Conservation (phyloP, 2,113 vertebrate genomes). For the Pseudorhombus dupliciocellatus region DNA sequence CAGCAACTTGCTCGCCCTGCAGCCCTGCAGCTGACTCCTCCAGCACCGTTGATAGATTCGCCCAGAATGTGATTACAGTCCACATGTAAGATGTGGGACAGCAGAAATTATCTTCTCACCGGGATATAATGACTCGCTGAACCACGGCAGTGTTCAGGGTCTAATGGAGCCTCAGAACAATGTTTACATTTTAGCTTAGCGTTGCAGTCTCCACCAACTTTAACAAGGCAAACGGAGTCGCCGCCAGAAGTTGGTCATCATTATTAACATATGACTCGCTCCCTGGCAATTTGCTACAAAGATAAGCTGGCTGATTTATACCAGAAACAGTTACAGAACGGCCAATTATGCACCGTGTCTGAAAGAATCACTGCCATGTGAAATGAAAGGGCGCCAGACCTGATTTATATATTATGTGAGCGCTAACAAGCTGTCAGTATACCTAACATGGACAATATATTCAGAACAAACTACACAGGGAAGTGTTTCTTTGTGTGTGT, state of each 20-base stretch:
- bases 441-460: conserved; percentile 55
- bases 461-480: conserved; percentile 22
- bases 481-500: conserved; percentile 1
- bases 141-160: conserved; percentile 26
- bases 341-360: conserved; percentile 54
- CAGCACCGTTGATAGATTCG: conserved; percentile 48
- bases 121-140: conserved; percentile 51
- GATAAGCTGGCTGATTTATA: conserved; percentile 61
- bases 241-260: conserved; percentile 52
- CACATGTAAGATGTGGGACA: conserved; percentile 39
- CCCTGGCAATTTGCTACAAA: conserved; percentile 62
- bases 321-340: conserved; percentile 37
- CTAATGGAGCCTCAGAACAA: conserved; percentile 44
- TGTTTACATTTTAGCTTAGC: conserved; percentile 30
- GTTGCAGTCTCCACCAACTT: conserved; percentile 37
- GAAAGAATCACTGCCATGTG: conserved; percentile 47
- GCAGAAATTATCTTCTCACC: conserved; percentile 43
- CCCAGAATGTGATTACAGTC: conserved; percentile 29
- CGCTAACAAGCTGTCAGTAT: conserved; percentile 62
- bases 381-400: conserved; percentile 58
- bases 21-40: conserved; percentile 44
- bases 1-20: conserved; percentile 52
- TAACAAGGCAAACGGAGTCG: conserved; percentile 35
- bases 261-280: conserved; percentile 53
- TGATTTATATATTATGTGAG: conserved; percentile 56